These are phyloP conservation scores for Pherbina coryleti DNA, from an alignment of 2,888 invertebrate genomes.

Conservation along the genomic window DNA sequence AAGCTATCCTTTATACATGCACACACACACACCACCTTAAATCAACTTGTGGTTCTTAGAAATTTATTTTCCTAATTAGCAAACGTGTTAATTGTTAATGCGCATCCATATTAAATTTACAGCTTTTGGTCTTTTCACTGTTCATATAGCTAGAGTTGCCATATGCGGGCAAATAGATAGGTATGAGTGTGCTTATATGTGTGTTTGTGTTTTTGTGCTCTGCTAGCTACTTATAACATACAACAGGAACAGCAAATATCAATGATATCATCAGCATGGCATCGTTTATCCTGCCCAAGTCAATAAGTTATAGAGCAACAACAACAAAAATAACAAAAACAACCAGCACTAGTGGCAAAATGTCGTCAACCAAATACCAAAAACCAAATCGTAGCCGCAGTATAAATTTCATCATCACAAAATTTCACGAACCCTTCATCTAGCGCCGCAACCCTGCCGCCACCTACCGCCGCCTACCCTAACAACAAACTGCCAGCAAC, in stretches of 20 bases:
- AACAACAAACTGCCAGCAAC: not conserved
- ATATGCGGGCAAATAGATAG: too few relatives aligned
- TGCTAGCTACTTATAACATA: too few relatives aligned
- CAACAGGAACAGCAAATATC: not conserved
- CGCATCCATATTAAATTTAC: slow-evolving; percentile 37
- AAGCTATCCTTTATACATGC: not conserved
- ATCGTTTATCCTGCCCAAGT: too few relatives aligned
- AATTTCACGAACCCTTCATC: not conserved
- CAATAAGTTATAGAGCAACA: not conserved
- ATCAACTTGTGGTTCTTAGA: slow-evolving; percentile 24
- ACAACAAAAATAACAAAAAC: not conserved
- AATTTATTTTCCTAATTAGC: slow-evolving; percentile 39
- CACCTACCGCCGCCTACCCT: not conserved
- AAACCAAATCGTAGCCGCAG: slow-evolving; percentile 30
- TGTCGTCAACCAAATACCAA: slow-evolving; percentile 17
- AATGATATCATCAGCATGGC: not conserved
- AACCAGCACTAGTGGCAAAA: not conserved
- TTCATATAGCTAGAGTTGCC: not conserved
- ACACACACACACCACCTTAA: not conserved
- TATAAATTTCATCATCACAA: slow-evolving; percentile 33
- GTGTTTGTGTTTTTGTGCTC: too few relatives aligned
- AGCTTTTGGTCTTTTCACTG: slow-evolving; percentile 3
- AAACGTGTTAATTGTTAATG: slow-evolving; percentile 40
- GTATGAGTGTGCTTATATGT: too few relatives aligned
- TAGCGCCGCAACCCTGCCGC: not conserved